Evolutionary conservation across 2,113 vertebrate species (phyloP), one percentile per base, ranked within the genome.

Genomic region (Scatophagus argus): DNA sequence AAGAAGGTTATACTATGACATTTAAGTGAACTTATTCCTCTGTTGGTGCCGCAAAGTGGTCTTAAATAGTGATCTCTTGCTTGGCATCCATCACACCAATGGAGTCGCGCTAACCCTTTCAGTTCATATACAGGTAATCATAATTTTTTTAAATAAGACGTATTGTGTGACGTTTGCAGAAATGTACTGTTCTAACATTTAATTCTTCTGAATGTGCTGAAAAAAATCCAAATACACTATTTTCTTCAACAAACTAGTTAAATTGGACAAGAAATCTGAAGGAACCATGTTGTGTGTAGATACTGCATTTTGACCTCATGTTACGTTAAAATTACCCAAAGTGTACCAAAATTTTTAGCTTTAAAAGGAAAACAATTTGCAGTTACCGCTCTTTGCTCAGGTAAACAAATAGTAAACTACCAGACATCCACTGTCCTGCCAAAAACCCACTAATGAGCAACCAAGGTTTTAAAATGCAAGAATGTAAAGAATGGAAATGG

Each of bases 381-480:
- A 8, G 44, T 21, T 38, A 19, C 43, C 29, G 10, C 32, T n/a
- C 43, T 47, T 47, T 60, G 29, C 31, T 47, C 2, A 25, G 41
- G 14, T 8, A 1, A 64, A 44, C 3, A 38, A 65, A 44, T 25
- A 13, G 25, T 13, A 44, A n/a, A n/a, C n/a, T n/a, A n/a, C n/a
- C n/a, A n/a, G n/a, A n/a, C n/a, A 59, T 65, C 61, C 39, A 12
- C 29, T 49, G 41, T 56, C 41, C 63, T 59, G 9, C 46, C 21
- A 36, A 16, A 25, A 27, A 59, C 5, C 51, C 36, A 3, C 44
- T 79, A 84, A 79, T 78, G 60, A 89, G 66, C 21, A 21, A 29
- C 0, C 31, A 32, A 43, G 31, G 46, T 71, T 71, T 76, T 19
- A n/a, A 8, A 64, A 68, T 69, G 38, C 12, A 8, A 10, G 7